Percentiles rank a stretch among this genome's conserved stretches.
phyloP scores from a whole-genome alignment of 2,113 vertebrate genomes.

The Sigmodon hispidus region DNA sequence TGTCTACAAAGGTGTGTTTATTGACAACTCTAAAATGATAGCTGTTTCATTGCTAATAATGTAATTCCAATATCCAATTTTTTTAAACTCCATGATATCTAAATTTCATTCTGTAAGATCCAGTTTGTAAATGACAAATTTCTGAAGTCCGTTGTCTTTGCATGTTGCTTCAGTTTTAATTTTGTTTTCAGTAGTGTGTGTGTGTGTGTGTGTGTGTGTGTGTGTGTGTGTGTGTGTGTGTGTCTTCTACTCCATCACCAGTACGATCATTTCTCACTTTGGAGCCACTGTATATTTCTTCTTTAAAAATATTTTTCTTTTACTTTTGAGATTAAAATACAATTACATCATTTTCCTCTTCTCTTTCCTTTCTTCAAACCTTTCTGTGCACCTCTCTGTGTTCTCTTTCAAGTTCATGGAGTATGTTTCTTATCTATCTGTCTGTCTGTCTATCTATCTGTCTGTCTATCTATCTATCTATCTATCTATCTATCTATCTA shows the following conservation, averaged over 20 bases:
- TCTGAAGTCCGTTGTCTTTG: neutral
- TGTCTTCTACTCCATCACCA: neutral
- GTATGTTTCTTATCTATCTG: neutral
- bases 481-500: no score
- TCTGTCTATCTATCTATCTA: no score
- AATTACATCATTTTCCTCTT: neutral
- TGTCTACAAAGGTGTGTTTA: neutral
- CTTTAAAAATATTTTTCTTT: neutral
- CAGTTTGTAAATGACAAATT: constrained; percentile 30
- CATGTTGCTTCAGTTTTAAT: constrained; percentile 28
- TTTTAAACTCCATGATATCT: neutral
- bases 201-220: neutral
- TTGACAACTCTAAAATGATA: constrained; percentile 26
- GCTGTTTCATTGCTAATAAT: constrained; percentile 23
- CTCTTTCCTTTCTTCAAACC: neutral
- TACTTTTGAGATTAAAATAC: neutral
- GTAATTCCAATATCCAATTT: neutral
- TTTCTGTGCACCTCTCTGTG: neutral
- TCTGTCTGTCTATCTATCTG: no score
- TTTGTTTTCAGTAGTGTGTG: neutral
- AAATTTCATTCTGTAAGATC: neutral
- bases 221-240: neutral
- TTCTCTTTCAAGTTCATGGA: neutral
- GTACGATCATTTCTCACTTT: neutral
- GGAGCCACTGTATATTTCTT: neutral